Evolutionary conservation across 2,113 vertebrate genomes (phyloP).

Genomic region (Origma solitaria): DNA sequence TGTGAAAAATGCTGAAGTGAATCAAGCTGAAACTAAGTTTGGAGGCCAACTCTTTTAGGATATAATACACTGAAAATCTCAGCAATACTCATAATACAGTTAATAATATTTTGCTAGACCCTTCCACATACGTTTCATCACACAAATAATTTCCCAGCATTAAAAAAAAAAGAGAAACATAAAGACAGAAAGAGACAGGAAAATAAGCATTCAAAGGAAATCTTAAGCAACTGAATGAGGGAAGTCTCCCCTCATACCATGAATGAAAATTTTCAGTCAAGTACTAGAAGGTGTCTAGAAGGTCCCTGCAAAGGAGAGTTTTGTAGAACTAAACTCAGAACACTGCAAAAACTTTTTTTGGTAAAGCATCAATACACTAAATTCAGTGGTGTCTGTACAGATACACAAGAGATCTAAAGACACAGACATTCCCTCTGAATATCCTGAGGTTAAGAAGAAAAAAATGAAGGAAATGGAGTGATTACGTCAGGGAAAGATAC

Average conservation of each 20-base stretch:
- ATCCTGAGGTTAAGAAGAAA: not conserved
- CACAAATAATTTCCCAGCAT: not conserved
- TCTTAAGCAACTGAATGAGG: not conserved
- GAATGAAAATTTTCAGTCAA: not conserved
- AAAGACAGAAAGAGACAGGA: not conserved
- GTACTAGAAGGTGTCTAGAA: not conserved
- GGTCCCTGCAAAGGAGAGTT: not conserved
- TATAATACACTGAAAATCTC: not conserved
- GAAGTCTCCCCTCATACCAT: not conserved
- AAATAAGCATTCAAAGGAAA: not conserved
- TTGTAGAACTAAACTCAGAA: not conserved
- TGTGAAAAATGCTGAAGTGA: not conserved
- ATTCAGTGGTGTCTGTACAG: not conserved
- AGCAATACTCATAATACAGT: not conserved
- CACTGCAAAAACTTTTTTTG: not conserved
- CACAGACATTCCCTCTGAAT: not conserved
- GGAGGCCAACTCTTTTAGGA: not conserved
- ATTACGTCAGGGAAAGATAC: not conserved
- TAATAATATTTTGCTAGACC: not conserved
- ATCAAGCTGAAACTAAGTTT: not conserved
- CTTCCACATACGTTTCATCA: not conserved
- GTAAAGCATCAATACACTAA: not conserved
- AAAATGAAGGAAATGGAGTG: not conserved
- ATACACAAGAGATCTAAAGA: not conserved
- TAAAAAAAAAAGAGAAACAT: not conserved